These are phyloP conservation scores for Rynchops niger DNA, from an alignment of 2,113 vertebrate genomes.

Conservation along the genomic window DNA sequence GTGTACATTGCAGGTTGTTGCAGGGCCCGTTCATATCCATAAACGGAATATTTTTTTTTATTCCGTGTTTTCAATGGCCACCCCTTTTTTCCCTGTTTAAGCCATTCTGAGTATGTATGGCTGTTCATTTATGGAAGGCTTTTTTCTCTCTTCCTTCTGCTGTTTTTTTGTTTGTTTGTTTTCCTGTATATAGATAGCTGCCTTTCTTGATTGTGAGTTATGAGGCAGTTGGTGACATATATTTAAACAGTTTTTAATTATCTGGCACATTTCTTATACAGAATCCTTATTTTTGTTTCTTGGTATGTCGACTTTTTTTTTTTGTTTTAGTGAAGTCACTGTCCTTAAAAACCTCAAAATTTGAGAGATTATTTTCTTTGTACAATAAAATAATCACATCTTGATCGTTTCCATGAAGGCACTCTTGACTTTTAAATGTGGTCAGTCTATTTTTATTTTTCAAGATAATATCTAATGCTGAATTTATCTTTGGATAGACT, in stretches of 20 bases:
- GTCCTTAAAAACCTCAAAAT: background rate
- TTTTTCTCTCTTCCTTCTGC: background rate
- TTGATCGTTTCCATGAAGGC: background rate
- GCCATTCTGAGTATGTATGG: background rate
- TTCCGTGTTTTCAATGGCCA: background rate
- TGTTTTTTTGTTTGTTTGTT: too few species aligned
- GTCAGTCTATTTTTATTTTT: background rate
- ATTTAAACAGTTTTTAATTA: background rate
- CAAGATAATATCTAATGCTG: background rate
- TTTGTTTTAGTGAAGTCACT: background rate
- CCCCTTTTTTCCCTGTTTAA: background rate
- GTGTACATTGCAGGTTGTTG: background rate
- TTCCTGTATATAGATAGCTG: background rate
- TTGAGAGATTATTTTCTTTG: background rate
- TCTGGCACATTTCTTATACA: background rate
- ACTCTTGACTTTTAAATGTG: background rate
- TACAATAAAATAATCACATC: background rate
- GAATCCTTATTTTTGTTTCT: background rate
- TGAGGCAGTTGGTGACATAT: background rate
- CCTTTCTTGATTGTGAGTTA: background rate
- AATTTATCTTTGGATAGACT: background rate
- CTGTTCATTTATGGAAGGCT: background rate
- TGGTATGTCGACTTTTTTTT: background rate
- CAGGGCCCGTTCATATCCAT: background rate
- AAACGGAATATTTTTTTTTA: background rate